Percentiles rank a stretch among this genome's conserved stretches.
Evolutionary conservation across 2,113 vertebrate genomes (phyloP).

Genomic region (Capricornis sumatraensis): DNA sequence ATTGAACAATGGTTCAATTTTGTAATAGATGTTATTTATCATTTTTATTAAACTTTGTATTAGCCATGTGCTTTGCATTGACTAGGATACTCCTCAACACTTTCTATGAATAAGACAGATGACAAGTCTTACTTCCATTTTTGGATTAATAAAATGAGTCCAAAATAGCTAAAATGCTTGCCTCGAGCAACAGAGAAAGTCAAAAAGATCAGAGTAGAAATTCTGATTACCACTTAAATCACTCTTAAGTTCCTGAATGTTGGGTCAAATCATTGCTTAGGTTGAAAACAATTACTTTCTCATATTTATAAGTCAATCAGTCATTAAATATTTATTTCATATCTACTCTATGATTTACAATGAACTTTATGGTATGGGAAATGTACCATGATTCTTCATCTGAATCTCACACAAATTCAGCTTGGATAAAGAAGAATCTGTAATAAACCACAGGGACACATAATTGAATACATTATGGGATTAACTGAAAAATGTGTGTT

Average conservation of each 20-base stretch:
- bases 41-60: slow-evolving; percentile 69
- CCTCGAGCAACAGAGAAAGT: slow-evolving; percentile 26
- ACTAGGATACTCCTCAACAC: slow-evolving; percentile 11
- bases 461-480: neutral
- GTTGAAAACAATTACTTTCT: neutral
- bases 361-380: neutral
- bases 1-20: slow-evolving; percentile 65
- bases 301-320: neutral
- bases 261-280: neutral
- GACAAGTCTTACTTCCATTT: slow-evolving; percentile 37
- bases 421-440: neutral
- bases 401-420: neutral
- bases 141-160: slow-evolving; percentile 38
- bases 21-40: slow-evolving; percentile 65
- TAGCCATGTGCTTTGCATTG: slow-evolving; percentile 40
- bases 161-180: slow-evolving; percentile 20
- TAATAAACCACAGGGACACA: neutral
- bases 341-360: neutral
- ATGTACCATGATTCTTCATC: neutral
- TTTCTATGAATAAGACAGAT: slow-evolving; percentile 50
- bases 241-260: neutral
- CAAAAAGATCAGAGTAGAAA: slow-evolving; percentile 31
- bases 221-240: neutral
- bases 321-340: slow-evolving; percentile 10
- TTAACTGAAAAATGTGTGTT: neutral